Evolutionary conservation across 2,888 invertebrate genomes (phyloP), one percentile per base, ranked within the genome.

Genomic region (Drosophila anomalata): DNA sequence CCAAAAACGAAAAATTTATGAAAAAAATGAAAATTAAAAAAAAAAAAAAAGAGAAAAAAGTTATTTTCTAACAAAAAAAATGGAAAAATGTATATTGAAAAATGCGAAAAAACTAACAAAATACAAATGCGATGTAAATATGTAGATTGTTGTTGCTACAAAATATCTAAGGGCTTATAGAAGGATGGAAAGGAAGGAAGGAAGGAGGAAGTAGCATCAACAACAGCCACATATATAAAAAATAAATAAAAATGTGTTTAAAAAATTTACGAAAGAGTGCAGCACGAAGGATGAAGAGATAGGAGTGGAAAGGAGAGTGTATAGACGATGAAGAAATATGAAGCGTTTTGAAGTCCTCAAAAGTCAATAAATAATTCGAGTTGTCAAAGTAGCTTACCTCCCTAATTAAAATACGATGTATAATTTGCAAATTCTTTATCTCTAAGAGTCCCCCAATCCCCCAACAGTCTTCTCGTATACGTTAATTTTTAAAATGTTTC

Each of bases 51-150:
- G 76, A 76, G 87, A 70, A 36, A 74, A 75, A 82, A 62, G 60
- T 50, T 46, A 70, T 70, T 70, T 70, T 70, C 69, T 60, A 60
- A 12, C 69, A 61, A 70, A 67, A 67, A 42, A 73, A 73, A 74
- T 63, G 44, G 73, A 41, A 66, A 54, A 73, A 73, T 52, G 58
- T 58, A 58, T 56, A 24, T 66, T 53, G 51, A 29, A 69, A 57
- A 65, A 66, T 33, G 57, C 66, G 58, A 69, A 78, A 57, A 61
- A 57, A 60, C 61, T 73, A 75, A 61, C 51, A 17, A 17, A 17
- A 17, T 17, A 17, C 17, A 79, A 76, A 71, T 63, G 71, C 77
- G 72, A 77, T 89, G 89, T 89, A 90, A 82, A 90, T 68, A 68
- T 62, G 62, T 46, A 62, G 61, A 61, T 61, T 59, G 83, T 81